Evolutionary conservation across 2,888 invertebrate species (phyloP).

Genomic region (Masnerella sp.): DNA sequence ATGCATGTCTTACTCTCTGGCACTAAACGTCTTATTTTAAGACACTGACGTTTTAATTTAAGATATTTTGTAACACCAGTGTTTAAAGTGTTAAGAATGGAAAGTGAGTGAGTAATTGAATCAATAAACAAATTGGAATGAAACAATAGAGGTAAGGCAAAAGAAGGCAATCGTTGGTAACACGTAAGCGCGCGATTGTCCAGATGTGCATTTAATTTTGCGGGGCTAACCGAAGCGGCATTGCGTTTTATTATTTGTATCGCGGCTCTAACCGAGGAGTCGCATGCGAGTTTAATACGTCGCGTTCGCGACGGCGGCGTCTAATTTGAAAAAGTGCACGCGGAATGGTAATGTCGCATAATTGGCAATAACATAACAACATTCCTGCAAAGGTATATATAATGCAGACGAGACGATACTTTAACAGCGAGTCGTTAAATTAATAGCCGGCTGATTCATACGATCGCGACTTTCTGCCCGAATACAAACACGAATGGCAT

Average conservation of each 20-base stretch:
- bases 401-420: constrained; percentile 25
- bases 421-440: constrained; percentile 48
- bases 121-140: too few species aligned
- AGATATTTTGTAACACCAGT: too few species aligned
- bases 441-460: constrained; percentile 40
- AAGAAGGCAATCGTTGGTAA: too few species aligned
- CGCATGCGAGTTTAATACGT: constrained; percentile 22
- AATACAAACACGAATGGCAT: constrained; percentile 47
- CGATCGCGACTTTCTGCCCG: constrained; percentile 33
- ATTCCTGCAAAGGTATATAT: constrained; percentile 24
- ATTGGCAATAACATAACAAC: constrained; percentile 46
- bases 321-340: constrained; percentile 39
- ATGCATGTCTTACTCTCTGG: too few species aligned
- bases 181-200: too few species aligned
- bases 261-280: constrained; percentile 1
- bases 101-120: too few species aligned
- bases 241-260: constrained; percentile 23
- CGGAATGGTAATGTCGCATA: constrained; percentile 37
- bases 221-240: constrained; percentile 3
- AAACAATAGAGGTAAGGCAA: too few species aligned
- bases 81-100: too few species aligned
- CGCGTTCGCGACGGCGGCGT: constrained; percentile 7
- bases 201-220: constrained; percentile 34
- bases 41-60: too few species aligned
- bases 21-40: too few species aligned